Base-by-base conservation (phyloP, 2,888 invertebrate species). In the Callinectes sapidus region DNA sequence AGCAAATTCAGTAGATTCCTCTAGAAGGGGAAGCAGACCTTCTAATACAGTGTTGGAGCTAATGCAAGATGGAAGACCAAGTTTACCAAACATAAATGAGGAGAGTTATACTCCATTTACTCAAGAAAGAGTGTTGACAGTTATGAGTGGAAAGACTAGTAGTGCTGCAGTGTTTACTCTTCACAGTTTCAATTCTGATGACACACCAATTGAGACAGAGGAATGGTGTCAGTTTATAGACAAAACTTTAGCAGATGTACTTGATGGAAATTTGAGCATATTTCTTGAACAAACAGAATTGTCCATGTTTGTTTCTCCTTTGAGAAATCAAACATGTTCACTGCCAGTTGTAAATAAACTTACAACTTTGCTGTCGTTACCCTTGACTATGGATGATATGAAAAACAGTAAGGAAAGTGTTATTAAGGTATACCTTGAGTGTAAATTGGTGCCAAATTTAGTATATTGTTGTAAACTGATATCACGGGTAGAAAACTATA, bases 201-300 rank as follows among this genome's bases (percentile, higher is more conserved):
- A 96, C 48, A 95, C 95, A 42, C 97, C 97, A 3, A 93, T 98
- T 93, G 98, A 98, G 95, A 97, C 97, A 95, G 98, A 98, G 94
- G 98, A 98, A 96, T 98, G 98, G 98, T 96, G 98, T 94, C 98
- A 97, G 0, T 98, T 98, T 95, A 96, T 98, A 0, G 97, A 97
- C 95, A 97, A 97, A 18, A 97, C 97, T 28, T 97, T 98, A 95
- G 97, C 97, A 95, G 98, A 98, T 96, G 97, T 98, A 23, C 97
- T 98, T 96, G 93, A 94, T 90, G 94, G 92, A 55, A 94, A 94
- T 77, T 93, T 90, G 61, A 93, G 92, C 48, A 92, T 94, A 48
- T 94, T 87, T 87, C 87, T 92, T 39, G 90, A 93, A 86, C 92
- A 91, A 77, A 92, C 89, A 48, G 94, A 94, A 48, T 54, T 94